These are phyloP conservation scores for Diorhabda sublineata DNA, from an alignment of 1,140 invertebrate genomes.

Conservation along the genomic window DNA sequence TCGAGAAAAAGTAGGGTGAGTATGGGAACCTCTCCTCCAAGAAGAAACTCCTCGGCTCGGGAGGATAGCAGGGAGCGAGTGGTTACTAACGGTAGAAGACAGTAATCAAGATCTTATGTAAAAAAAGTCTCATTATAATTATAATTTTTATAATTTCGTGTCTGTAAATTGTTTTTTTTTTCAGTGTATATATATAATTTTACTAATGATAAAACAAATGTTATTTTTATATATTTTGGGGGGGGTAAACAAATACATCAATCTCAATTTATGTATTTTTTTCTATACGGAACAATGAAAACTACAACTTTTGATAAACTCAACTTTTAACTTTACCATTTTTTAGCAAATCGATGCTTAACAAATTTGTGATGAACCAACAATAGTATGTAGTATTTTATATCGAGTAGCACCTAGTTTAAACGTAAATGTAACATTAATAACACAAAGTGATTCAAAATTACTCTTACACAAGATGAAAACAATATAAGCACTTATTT, in stretches of 20 bases:
- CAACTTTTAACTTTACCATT: not conserved
- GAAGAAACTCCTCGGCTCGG: conserved; percentile 57
- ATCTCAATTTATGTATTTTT: not conserved
- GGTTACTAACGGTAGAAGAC: conserved; percentile 42
- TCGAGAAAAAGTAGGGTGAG: conserved; percentile 62
- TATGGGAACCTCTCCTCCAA: conserved; percentile 59
- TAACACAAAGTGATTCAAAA: no score
- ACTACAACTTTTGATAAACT: not conserved
- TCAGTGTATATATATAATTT: not conserved
- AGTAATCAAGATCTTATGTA: conserved; percentile 30
- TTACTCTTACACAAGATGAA: no score
- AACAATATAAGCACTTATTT: no score
- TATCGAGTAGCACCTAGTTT: conserved; percentile 8
- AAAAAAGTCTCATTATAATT: not conserved
- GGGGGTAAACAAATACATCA: no score
- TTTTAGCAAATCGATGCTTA: not conserved
- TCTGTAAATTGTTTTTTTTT: not conserved
- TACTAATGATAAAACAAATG: not conserved
- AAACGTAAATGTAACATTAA: conserved; percentile 4
- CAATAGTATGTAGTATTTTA: conserved; percentile 3
- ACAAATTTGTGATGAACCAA: conserved; percentile 1
- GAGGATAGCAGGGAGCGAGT: conserved; percentile 69
- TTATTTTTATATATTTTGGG: not conserved
- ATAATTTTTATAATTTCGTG: not conserved
- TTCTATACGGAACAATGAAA: not conserved